These are phyloP conservation scores for Altica lythri DNA, from an alignment of 2,888 invertebrate species.

Conservation along the genomic window DNA sequence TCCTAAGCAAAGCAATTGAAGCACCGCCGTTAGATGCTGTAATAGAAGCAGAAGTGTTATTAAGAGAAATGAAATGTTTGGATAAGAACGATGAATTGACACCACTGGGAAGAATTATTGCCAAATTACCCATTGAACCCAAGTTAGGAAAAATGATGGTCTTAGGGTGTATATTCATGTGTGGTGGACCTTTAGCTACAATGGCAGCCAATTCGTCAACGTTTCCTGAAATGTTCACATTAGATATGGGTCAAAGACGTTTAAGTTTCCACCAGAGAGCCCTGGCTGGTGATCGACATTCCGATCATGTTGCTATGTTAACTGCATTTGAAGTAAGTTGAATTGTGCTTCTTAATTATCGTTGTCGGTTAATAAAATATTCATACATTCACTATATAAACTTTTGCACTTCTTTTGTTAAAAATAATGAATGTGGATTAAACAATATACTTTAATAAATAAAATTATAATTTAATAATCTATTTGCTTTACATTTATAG, in stretches of 20 bases:
- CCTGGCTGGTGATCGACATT: slow-evolving; percentile 83
- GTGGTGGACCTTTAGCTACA: slow-evolving; percentile 88
- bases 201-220: slow-evolving; percentile 96
- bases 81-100: slow-evolving; percentile 88
- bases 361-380: too few species aligned
- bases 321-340: slow-evolving; percentile 78
- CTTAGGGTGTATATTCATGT: slow-evolving; percentile 86
- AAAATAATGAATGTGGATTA: too few species aligned
- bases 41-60: slow-evolving; percentile 84
- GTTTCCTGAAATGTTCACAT: slow-evolving; percentile 91
- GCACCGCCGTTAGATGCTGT: slow-evolving; percentile 98
- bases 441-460: too few species aligned
- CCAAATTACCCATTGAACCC: slow-evolving; percentile 94
- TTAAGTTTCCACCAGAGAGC: slow-evolving; percentile 84
- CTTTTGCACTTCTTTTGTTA: too few species aligned
- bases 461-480: too few species aligned
- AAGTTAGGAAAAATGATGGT: slow-evolving; percentile 84
- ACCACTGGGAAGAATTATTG: slow-evolving; percentile 89
- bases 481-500: slow-evolving; percentile 48
- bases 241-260: slow-evolving; percentile 75
- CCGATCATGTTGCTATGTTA: slow-evolving; percentile 95
- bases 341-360: too few species aligned
- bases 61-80: slow-evolving; percentile 88
- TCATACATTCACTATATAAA: too few species aligned
- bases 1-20: slow-evolving; percentile 93